Evolutionary conservation across 1,140 invertebrate species (phyloP), one percentile per base, ranked within the genome.

Genomic region (Magallana ariakensis): DNA sequence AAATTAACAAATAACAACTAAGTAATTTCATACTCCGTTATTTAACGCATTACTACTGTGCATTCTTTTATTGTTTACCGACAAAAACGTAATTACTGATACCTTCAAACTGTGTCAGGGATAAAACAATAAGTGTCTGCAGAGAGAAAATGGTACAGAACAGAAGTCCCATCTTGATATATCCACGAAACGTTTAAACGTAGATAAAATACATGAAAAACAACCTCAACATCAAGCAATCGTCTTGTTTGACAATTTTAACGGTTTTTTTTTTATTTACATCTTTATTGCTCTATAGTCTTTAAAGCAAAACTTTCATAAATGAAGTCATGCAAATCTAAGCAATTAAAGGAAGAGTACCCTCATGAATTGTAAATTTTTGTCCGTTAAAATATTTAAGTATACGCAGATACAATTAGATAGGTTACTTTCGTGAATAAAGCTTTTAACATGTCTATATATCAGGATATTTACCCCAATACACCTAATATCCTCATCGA

Each of bases 321-420:
- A 75, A 26, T 75, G 66, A 75, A 75, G 66, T 75, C 66, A 75
- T 13, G 19, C 66, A 75, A 75, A 75, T 75, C 66, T 26, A 26
- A 26, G 22, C 9, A 19, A 75, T 75, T 75, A 26, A 13, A 11
- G 22, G 62, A 70, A 26, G 33, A 75, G 66, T 75, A 75, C 22
- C 22, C 22, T 75, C 66, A 75, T 75, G 66, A 75, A 75, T 75
- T 75, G 66, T 75, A 75, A 75, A 75, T 75, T 75, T 62, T 6
- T 75, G 22, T 75, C 66, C 22, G 33, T 75, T 75, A 26, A 75
- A 75, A 26, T 26, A 19, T 26, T 75, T 26, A 75, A 66, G 33
- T 26, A 26, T 13, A 75, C 26, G 13, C 22, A 22, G 62, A 70
- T 70, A 26, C 62, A 70, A 70, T 70, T 70, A 19, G 66, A 26